phyloP scores from a whole-genome alignment of 2,797 vertebrate genomes.

The Trichosurus vulpecula region DNA sequence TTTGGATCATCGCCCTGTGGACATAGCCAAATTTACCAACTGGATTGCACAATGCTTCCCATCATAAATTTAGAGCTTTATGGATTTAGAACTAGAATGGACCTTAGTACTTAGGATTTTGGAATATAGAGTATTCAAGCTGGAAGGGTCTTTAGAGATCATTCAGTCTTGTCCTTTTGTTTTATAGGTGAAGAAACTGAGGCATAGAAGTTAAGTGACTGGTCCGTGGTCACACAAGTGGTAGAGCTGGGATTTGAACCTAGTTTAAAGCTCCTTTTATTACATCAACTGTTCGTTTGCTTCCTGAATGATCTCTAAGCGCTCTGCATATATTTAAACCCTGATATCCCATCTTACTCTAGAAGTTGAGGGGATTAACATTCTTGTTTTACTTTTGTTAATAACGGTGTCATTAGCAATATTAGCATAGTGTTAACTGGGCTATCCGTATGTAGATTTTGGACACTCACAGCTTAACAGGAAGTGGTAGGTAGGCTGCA shows the following conservation, averaged over 20 bases:
- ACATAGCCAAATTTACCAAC: neutral
- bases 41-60: neutral
- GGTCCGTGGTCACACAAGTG: neutral
- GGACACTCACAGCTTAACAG: neutral
- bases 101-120: neutral
- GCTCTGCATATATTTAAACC: neutral
- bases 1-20: neutral
- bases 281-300: neutral
- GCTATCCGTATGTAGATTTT: neutral
- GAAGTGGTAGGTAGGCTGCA: neutral
- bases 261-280: neutral
- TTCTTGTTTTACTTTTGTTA: neutral
- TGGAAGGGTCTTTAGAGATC: neutral
- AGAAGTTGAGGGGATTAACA: neutral
- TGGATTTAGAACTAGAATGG: neutral
- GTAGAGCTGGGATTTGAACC: neutral
- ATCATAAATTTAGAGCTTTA: neutral
- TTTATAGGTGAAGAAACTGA: neutral
- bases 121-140: neutral
- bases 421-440: neutral
- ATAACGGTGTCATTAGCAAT: neutral
- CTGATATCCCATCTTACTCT: neutral
- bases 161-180: neutral
- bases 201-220: neutral
- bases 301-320: neutral